These are phyloP conservation scores for Lithophane leautieri DNA, from an alignment of 2,888 invertebrate genomes.

Conservation along the genomic window DNA sequence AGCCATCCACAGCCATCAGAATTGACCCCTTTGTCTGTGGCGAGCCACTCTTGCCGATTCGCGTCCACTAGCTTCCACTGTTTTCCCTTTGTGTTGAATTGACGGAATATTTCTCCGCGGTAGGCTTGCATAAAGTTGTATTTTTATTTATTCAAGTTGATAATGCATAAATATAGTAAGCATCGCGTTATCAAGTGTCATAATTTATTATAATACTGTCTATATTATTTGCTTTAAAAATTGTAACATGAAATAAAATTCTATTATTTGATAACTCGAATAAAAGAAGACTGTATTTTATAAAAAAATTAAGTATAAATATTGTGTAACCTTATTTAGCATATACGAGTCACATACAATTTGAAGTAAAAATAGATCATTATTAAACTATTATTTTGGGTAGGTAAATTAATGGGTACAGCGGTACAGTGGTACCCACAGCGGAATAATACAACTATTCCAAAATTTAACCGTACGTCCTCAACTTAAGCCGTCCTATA, in stretches of 20 bases:
- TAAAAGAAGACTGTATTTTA: neutral
- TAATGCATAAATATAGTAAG: neutral
- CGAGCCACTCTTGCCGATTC: conserved; percentile 53
- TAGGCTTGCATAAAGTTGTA: conserved; percentile 11
- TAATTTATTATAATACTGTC: too few species aligned
- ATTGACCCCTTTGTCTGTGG: conserved; percentile 75
- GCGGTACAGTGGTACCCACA: too few species aligned
- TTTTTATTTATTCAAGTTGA: neutral
- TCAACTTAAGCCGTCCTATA: conserved; percentile 19
- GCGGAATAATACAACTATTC: conserved; percentile 19
- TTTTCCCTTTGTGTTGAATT: conserved; percentile 62
- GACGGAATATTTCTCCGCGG: conserved; percentile 46
- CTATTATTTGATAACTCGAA: neutral
- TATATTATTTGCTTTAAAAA: neutral
- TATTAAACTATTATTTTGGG: neutral
- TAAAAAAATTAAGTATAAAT: neutral
- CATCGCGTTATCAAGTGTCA: neutral
- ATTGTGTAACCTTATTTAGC: neutral
- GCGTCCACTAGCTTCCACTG: conserved; percentile 14
- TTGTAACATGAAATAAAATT: neutral
- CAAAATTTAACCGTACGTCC: conserved; percentile 20
- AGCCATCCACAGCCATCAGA: conserved; percentile 65
- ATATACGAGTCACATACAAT: neutral
- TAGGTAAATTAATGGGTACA: neutral
- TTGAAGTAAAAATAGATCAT: neutral